Evolutionary conservation across 2,797 vertebrate genomes (phyloP).

Genomic region (Crocodylus rhombifer): DNA sequence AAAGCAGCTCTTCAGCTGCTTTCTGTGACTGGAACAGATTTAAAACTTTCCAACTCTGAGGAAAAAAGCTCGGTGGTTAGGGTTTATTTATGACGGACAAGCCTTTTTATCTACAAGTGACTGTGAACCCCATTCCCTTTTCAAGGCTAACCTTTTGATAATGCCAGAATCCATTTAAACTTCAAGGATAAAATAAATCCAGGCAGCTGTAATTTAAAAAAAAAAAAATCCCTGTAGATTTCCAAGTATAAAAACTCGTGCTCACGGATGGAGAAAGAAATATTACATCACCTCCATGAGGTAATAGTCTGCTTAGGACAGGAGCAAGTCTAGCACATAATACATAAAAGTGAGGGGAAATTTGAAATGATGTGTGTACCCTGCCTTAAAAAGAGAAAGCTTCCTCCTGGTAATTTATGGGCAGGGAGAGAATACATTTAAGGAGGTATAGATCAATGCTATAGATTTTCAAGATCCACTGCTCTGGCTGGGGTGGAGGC

Average conservation of each 20-base stretch:
- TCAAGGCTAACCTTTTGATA: background rate
- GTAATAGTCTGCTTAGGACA: background rate
- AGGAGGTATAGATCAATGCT: background rate
- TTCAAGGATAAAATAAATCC: background rate
- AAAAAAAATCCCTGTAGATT: background rate
- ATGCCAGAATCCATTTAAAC: background rate
- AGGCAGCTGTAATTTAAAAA: background rate
- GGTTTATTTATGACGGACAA: background rate
- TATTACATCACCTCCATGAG: rapidly evolving
- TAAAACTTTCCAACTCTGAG: background rate
- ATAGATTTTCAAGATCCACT: background rate
- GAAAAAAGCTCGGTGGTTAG: background rate
- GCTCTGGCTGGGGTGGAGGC: background rate
- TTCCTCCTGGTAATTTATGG: background rate
- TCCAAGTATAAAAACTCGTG: background rate
- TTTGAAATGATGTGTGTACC: background rate
- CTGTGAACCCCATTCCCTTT: background rate
- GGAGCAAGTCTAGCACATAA: background rate
- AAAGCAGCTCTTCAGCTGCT: background rate
- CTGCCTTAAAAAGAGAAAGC: background rate
- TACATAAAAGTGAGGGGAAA: background rate
- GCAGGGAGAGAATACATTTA: background rate
- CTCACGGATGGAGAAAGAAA: background rate
- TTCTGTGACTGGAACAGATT: background rate
- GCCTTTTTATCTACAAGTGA: background rate